These are phyloP conservation scores for Toxostoma redivivum DNA, from an alignment of 2,113 vertebrate genomes.

Conservation along the genomic window DNA sequence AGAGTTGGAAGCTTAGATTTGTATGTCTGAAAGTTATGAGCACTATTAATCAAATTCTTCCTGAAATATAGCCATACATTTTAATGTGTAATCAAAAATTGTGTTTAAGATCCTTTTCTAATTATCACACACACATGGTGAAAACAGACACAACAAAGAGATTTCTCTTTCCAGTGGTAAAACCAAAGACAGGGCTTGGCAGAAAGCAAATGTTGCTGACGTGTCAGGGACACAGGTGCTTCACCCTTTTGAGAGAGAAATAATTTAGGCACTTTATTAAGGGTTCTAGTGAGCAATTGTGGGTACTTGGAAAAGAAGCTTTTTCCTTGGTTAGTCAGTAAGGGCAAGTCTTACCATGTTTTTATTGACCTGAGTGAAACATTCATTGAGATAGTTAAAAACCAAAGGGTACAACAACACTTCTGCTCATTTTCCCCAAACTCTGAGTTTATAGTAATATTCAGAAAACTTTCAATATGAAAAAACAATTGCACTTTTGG, in stretches of 20 bases:
- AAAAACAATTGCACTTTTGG: not conserved
- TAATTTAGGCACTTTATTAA: not conserved
- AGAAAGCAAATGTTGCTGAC: not conserved
- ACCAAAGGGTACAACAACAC: accelerated
- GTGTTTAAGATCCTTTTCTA: not conserved
- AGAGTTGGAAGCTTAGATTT: not conserved
- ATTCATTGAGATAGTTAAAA: not conserved
- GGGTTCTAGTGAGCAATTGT: not conserved
- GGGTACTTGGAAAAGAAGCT: not conserved
- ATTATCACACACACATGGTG: not conserved
- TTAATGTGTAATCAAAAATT: not conserved
- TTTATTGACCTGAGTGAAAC: not conserved
- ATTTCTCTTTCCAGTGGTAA: not conserved
- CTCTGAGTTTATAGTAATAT: not conserved
- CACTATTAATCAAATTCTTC: not conserved
- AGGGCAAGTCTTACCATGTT: accelerated
- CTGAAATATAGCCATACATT: not conserved
- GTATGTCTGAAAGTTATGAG: not conserved
- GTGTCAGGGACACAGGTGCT: not conserved
- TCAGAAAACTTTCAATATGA: not conserved
- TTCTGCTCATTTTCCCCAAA: not conserved
- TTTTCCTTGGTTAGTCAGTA: not conserved
- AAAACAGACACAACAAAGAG: not conserved
- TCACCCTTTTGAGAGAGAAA: not conserved
- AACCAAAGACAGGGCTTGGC: not conserved